phyloP scores from a whole-genome alignment of 2,113 vertebrate genomes.

The Pholis gunnellus region DNA sequence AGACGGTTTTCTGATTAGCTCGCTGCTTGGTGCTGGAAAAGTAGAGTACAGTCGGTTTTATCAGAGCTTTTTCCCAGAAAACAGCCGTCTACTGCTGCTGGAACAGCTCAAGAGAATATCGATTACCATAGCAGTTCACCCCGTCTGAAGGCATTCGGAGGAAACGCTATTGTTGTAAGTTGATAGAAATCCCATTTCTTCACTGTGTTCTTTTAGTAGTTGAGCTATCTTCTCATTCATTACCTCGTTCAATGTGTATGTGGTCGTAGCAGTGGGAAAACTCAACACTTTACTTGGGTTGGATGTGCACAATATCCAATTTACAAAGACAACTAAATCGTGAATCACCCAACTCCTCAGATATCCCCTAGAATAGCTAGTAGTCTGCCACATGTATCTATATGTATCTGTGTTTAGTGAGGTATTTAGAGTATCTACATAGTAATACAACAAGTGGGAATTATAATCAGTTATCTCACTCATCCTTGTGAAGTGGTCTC shows the following conservation, averaged over 20 bases:
- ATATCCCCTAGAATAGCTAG: neutral
- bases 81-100: neutral
- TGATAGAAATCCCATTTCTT: neutral
- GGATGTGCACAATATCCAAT: neutral
- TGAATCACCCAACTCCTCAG: neutral
- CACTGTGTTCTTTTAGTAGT: neutral
- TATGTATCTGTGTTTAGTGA: slow-evolving; percentile 5
- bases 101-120: neutral
- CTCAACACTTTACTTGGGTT: neutral
- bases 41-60: neutral
- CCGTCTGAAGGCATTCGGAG: neutral
- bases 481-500: slow-evolving; percentile 60
- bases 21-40: neutral
- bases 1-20: slow-evolving; percentile 1
- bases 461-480: slow-evolving; percentile 64
- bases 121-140: neutral
- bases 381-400: slow-evolving; percentile 21
- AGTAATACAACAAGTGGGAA: slow-evolving; percentile 47
- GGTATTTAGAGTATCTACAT: slow-evolving; percentile 21
- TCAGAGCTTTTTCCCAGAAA: neutral
- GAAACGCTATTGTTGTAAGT: neutral
- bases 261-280: neutral
- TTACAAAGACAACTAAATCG: neutral
- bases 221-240: neutral
- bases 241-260: neutral